phyloP scores from a whole-genome alignment of 2,888 invertebrate genomes.

The Vanessa cardui region DNA sequence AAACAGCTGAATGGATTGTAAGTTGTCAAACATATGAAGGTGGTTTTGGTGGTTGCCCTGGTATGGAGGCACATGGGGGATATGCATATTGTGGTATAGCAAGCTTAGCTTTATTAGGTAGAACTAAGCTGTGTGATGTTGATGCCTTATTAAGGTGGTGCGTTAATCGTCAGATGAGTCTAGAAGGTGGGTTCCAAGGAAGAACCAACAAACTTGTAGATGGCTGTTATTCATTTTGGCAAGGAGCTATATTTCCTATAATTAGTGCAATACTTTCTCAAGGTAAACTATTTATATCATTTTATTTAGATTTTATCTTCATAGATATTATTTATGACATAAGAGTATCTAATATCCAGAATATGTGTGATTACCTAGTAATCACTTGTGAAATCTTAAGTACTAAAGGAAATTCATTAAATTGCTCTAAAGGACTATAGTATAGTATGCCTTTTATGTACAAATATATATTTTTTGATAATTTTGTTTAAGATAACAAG shows the following conservation, averaged over 20 bases:
- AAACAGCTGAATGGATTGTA: conserved; percentile 95
- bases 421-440: too few species aligned
- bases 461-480: too few species aligned
- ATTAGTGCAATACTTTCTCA: conserved; percentile 88
- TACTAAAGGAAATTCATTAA: too few species aligned
- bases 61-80: conserved; percentile 99
- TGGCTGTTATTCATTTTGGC: conserved; percentile 99
- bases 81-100: conserved; percentile 99
- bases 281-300: conserved; percentile 50
- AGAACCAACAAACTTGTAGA: conserved; percentile 99
- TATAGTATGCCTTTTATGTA: too few species aligned
- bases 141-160: conserved; percentile 93
- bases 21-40: conserved; percentile 99
- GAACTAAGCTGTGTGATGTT: conserved; percentile 88
- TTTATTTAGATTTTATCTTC: not conserved
- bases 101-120: conserved; percentile 91
- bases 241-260: conserved; percentile 95
- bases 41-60: conserved; percentile 94
- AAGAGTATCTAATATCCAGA: too few species aligned
- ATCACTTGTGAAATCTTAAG: too few species aligned
- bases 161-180: conserved; percentile 94
- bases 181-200: conserved; percentile 98
- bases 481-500: conserved; percentile 64
- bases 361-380: too few species aligned
- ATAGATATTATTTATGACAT: conserved; percentile 9